Conservation (phyloP, 2,888 invertebrate species). For the Ormyrus rosae region DNA sequence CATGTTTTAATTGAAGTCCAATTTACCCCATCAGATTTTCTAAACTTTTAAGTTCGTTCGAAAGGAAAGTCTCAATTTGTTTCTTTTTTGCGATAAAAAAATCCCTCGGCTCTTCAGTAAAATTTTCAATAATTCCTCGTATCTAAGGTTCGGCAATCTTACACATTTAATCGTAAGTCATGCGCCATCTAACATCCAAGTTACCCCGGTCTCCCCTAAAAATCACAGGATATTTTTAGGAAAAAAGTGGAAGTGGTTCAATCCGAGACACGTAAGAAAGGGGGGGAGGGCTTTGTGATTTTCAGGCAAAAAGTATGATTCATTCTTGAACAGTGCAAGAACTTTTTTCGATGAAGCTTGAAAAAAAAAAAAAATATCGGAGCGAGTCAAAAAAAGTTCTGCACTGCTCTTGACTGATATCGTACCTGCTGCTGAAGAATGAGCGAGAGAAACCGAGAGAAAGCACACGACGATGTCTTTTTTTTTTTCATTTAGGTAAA, state of each 20-base stretch:
- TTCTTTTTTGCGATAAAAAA: no score
- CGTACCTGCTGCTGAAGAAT: conserved; percentile 54
- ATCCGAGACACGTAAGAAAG: conserved; percentile 26
- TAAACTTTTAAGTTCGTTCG: not conserved
- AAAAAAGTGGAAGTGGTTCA: conserved; percentile 27
- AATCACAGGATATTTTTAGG: conserved; percentile 42
- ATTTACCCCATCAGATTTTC: conserved; percentile 4
- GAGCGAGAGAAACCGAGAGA: conserved; percentile 52
- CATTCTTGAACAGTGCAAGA: conserved; percentile 43
- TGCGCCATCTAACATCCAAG: conserved; percentile 23
- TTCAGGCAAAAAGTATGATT: conserved; percentile 58
- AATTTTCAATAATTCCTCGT: not conserved
- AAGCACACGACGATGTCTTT: conserved; percentile 56
- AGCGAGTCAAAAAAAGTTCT: conserved; percentile 23
- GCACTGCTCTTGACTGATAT: conserved; percentile 47
- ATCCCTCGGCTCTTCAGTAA: no score
- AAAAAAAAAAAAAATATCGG: not conserved
- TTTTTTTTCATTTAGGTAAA: conserved; percentile 55
- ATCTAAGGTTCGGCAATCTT: not conserved
- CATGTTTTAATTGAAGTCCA: conserved; percentile 11
- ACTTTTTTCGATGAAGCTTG: not conserved
- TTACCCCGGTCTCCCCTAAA: conserved; percentile 42
- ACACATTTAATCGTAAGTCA: not conserved
- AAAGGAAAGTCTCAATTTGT: not conserved
- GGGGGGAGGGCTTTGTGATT: conserved; percentile 48